Evolutionary conservation across 1,140 invertebrate species (phyloP), one percentile per base, ranked within the genome.

Genomic region (Stegodyphus dumicola): DNA sequence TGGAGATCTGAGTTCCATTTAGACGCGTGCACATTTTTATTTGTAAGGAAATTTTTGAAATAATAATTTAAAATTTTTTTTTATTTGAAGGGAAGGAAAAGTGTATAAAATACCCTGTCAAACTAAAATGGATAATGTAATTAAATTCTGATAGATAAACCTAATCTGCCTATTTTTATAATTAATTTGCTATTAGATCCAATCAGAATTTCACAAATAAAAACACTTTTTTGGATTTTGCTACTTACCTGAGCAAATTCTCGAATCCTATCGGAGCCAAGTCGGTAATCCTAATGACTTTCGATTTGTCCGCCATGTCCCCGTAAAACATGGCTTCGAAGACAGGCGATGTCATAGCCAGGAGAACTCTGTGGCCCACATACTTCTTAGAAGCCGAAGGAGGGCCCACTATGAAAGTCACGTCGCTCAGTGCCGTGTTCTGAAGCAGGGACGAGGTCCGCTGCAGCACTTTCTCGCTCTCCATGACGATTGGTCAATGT

Each of bases 301-400:
- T 89, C 48, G 87, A 88, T 69, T 89, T 89, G 85, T 89, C 89
- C n/a, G 89, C 89, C 89, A 89, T 89, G 74, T 89, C 89, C 6
- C 89, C 89, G 60, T 89, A 89, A 74, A 89, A 89, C 89, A 89
- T 89, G 70, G 89, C 87, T 67, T 89, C 89, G 81, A 89, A 89
- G 51, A 89, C 89, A 15, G 88, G 77, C 0, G 88, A 88, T 15
- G 89, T 89, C 89, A 89, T 89, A 17, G 89, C 89, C 75, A 89
- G 74, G 33, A 89, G 85, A 0, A 89, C 89, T 53, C 89, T 88
- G 75, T 89, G 89, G n/a, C 89, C 89, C 18, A 89, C 89, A 87
- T 89, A 89, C 54, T 89, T 89, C 76, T 89, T 89, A 4, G 89
- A 89, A 18, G 89, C 88, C 51, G 87, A 84, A 6, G 89, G 88